These are phyloP conservation scores for Callimorpha dominula DNA, from an alignment of 2,888 invertebrate genomes.

Conservation along the genomic window DNA sequence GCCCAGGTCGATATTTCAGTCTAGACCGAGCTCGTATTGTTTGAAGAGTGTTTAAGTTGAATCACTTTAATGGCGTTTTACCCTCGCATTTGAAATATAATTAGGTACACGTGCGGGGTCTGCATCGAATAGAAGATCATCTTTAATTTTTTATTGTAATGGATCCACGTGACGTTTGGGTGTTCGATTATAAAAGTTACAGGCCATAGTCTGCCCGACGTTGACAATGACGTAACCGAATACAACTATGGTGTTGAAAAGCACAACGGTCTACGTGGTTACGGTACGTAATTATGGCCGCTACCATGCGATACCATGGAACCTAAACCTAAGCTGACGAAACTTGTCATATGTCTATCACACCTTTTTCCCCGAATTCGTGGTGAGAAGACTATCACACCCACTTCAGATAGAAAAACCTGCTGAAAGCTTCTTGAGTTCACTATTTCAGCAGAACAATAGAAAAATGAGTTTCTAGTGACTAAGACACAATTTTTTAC, in stretches of 20 bases:
- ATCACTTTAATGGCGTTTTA: background rate
- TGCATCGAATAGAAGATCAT: too few species aligned
- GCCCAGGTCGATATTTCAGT: slow-evolving; percentile 44
- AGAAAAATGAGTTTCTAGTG: background rate
- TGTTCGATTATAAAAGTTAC: background rate
- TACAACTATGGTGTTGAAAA: background rate
- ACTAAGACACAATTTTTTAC: background rate
- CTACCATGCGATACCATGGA: background rate
- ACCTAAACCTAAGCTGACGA: too few species aligned
- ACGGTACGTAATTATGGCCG: background rate
- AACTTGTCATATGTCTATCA: too few species aligned
- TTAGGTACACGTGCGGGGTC: background rate
- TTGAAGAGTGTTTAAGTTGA: slow-evolving; percentile 7
- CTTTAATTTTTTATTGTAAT: too few species aligned
- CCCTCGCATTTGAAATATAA: background rate
- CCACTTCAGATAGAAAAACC: background rate
- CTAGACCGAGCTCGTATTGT: slow-evolving; percentile 38
- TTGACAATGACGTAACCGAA: background rate
- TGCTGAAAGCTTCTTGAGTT: background rate
- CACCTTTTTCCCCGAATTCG: too few species aligned
- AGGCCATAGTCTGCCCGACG: background rate
- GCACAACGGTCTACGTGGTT: too few species aligned
- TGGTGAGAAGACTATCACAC: background rate
- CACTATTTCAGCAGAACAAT: background rate
- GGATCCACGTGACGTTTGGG: background rate